Evolutionary conservation across 1,140 invertebrate species (phyloP), one percentile per base, ranked within the genome.

Genomic region (Cherax quadricarinatus): DNA sequence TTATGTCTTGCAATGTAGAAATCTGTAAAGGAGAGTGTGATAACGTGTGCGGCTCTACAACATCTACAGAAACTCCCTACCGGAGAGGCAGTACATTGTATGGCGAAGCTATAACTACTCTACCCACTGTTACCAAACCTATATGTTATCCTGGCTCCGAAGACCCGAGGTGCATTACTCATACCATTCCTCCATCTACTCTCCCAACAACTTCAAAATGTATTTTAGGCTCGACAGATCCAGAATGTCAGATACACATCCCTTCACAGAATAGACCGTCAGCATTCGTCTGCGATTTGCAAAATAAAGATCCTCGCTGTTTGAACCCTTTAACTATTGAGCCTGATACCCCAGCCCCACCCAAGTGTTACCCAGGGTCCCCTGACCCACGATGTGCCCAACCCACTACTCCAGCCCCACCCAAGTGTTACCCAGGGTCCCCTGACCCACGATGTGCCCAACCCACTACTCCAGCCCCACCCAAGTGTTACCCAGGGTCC

Each of bases 1-100:
- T 93, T 62, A 94, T 95, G 30, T 94, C 94, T 30, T 95, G 95
- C 85, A 94, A 95, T 79, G 94, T 95, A 0, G 95, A 95, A 91
- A 94, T 95, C 14, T 95, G 95, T 79, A 94, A 95, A 92, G 94
- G 93, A 82, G 93, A 93, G 21, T 95, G 94, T 85, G 93, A 94
- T 80, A 94, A 93, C 48, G 85, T 79, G 16, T 94, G 93, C 57
- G 91, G 91, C 41, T 84, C 86, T 7, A 60, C 80, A 12, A 48
- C 80, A 18, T 30, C 88, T 9, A 94, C 93, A 53, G 84, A 85
- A 80, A 24, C 75, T n/a, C 91, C 93, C 7, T 86, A 82, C 60
- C 79, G 83, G 7, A 83, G 83, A n/a, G 93, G 93, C 30, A 94
- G 93, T 82, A 94, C 93, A 66, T 85, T 94, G 10, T 94, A 91